Evolutionary conservation across 2,888 invertebrate genomes (phyloP).

Genomic region (Girardia tigrina): DNA sequence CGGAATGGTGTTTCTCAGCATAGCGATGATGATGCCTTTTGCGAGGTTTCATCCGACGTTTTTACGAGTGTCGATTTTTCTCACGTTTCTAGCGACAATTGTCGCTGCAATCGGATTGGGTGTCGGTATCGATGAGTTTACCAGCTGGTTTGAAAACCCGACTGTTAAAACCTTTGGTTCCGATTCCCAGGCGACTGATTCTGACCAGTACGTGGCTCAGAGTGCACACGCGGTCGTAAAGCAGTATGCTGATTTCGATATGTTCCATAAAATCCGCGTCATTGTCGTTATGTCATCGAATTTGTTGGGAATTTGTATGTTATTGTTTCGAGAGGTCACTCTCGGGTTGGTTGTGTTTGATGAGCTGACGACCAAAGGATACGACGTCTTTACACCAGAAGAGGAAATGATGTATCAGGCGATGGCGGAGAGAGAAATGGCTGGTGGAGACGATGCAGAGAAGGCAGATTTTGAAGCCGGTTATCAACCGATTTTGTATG

Average conservation of each 20-base stretch:
- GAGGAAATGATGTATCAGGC: conserved; percentile 10
- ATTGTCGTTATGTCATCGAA: not conserved
- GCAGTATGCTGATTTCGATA: not conserved
- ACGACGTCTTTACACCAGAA: not conserved
- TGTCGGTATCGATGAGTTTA: not conserved
- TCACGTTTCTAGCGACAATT: not conserved
- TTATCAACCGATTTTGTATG: not conserved
- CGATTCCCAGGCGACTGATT: not conserved
- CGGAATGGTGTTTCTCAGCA: not conserved
- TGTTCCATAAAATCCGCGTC: not conserved
- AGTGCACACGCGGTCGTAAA: not conserved
- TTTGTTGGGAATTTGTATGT: not conserved
- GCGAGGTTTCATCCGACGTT: conserved; percentile 1
- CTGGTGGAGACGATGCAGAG: not conserved
- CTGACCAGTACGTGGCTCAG: not conserved
- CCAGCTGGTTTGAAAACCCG: not conserved
- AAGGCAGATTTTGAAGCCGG: not conserved
- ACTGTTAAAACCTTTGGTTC: conserved; percentile 5
- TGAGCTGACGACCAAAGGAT: not conserved
- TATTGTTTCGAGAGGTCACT: not conserved
- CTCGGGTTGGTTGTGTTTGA: not conserved
- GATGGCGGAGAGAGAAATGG: conserved; percentile 2
- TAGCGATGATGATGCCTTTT: conserved; percentile 6
- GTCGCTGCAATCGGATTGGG: not conserved
- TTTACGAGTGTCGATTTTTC: not conserved